Evolutionary conservation across 2,888 invertebrate species (phyloP).

Genomic region (Oscheius sp.): DNA sequence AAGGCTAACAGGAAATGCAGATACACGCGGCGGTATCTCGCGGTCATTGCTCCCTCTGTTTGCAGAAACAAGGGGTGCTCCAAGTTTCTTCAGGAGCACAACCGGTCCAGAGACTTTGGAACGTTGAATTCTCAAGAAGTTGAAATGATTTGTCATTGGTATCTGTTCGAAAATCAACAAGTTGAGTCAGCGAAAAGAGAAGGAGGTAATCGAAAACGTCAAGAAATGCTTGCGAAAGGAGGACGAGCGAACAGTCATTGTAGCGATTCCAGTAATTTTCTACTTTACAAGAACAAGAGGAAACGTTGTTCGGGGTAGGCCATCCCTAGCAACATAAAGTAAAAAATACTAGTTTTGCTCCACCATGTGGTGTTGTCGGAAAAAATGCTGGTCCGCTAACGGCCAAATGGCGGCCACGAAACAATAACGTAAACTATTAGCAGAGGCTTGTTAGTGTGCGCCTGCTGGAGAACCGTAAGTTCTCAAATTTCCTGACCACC

Average conservation of each 20-base stretch:
- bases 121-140: neutral
- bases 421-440: conserved; percentile 33
- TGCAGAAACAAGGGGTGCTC: conserved; percentile 30
- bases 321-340: neutral
- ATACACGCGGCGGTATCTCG: neutral
- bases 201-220: neutral
- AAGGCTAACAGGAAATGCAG: neutral
- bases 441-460: conserved; percentile 10
- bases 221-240: neutral
- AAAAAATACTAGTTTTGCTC: too few relatives aligned
- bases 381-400: too few relatives aligned
- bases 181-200: neutral
- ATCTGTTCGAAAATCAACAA: neutral
- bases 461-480: conserved; percentile 23
- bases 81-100: conserved; percentile 9
- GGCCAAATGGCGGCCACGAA: conserved; percentile 27
- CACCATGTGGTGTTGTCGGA: too few relatives aligned
- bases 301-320: neutral
- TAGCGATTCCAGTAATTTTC: neutral
- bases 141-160: neutral
- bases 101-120: conserved; percentile 8
- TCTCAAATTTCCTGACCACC: conserved; percentile 14
- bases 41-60: conserved; percentile 21
- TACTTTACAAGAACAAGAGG: neutral
- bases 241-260: too few relatives aligned